Conservation (phyloP, 2,113 vertebrate species). For the Astatotilapia flaviijosephi region DNA sequence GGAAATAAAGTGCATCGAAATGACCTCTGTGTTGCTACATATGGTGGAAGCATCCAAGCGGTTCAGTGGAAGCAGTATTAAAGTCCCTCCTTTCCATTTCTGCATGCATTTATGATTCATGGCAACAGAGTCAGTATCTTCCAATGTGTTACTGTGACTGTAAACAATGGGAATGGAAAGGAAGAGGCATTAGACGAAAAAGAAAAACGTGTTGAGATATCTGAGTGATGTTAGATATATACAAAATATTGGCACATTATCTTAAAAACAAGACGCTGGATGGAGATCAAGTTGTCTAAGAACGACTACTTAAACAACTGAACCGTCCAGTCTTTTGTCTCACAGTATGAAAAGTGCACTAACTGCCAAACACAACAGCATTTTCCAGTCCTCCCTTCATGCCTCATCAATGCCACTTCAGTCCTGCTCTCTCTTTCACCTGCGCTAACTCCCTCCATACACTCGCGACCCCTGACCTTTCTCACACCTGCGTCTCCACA, state of each 20-base stretch:
- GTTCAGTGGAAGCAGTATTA: not conserved
- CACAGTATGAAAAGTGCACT: conserved; percentile 61
- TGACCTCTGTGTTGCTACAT: conserved; percentile 37
- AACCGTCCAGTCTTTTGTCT: conserved; percentile 34
- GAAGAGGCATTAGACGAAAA: conserved; percentile 12
- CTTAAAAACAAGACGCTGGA: conserved; percentile 43
- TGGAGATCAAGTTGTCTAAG: conserved; percentile 35
- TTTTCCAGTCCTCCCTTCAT: not conserved
- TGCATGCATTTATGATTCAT: conserved; percentile 35
- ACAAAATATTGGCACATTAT: conserved; percentile 68
- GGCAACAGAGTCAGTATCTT: not conserved
- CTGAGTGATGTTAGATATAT: conserved; percentile 24
- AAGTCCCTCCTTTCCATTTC: not conserved
- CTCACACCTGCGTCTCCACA: conserved; percentile 79
- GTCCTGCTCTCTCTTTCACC: not conserved
- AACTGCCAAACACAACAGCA: not conserved
- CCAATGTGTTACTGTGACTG: not conserved
- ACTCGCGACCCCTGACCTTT: not conserved
- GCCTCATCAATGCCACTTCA: not conserved
- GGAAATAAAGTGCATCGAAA: conserved; percentile 47
- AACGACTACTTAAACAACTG: conserved; percentile 20
- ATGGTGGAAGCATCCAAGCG: not conserved
- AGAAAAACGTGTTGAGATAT: not conserved
- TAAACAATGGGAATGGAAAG: conserved; percentile 25
- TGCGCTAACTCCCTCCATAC: not conserved